phyloP scores from a whole-genome alignment of 2,113 vertebrate species.

The Panthera leo region DNA sequence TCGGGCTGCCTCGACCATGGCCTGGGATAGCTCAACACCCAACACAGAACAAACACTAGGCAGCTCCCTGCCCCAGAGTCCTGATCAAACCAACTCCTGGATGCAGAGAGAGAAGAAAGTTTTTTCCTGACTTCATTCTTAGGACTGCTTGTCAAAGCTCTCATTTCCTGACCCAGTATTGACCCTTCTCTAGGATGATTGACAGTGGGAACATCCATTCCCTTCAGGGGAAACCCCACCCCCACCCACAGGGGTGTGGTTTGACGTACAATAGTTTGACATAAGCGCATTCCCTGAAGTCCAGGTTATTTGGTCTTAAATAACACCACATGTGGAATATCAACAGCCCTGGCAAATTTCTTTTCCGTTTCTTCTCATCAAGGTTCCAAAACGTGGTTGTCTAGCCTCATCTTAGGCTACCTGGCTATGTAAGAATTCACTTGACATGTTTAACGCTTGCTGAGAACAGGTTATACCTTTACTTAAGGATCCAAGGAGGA shows the following conservation, averaged over 20 bases:
- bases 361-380: conserved; percentile 28
- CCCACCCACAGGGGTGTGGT: conserved; percentile 37
- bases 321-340: conserved; percentile 9
- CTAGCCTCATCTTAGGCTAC: neutral
- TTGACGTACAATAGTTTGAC: conserved; percentile 35
- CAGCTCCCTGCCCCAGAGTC: neutral
- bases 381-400: neutral
- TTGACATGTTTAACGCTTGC: neutral
- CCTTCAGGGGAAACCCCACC: neutral
- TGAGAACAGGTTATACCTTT: neutral
- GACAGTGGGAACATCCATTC: conserved; percentile 54
- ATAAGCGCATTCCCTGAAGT: conserved; percentile 36
- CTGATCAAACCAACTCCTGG: neutral
- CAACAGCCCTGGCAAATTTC: neutral
- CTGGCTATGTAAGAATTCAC: conserved; percentile 6
- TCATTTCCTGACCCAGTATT: conserved; percentile 23
- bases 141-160: neutral
- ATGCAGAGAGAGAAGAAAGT: neutral
- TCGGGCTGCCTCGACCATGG: neutral
- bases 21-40: neutral
- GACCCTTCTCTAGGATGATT: conserved; percentile 41
- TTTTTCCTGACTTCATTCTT: neutral
- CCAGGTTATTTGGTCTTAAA: conserved; percentile 62
- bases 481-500: neutral
- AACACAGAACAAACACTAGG: neutral